Percentiles rank a stretch among this genome's conserved stretches.
Evolutionary conservation across 2,797 vertebrate species (phyloP).

Genomic region (Cynodonichthys magdalenae): DNA sequence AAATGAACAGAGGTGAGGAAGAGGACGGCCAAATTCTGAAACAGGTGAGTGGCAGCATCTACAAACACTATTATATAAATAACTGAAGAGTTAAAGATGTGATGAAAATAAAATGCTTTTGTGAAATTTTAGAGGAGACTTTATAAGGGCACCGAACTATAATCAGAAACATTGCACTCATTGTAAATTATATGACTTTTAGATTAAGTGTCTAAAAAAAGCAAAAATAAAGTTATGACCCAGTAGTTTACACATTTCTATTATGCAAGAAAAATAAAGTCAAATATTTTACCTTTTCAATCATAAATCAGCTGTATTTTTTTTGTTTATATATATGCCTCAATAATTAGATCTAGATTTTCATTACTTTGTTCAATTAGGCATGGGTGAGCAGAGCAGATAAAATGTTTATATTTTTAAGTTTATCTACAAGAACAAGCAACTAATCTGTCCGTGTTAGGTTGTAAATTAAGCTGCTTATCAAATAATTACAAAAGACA

Average conservation of each 20-base stretch:
- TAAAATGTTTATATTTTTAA: slow-evolving; percentile 27
- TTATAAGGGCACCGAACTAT: too few species aligned
- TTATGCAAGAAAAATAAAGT: too few species aligned
- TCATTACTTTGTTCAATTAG: slow-evolving; percentile 20
- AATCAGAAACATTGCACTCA: neutral
- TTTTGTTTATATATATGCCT: slow-evolving; percentile 3
- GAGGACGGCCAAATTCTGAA: too few species aligned
- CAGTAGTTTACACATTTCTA: too few species aligned
- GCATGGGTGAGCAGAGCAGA: slow-evolving; percentile 39
- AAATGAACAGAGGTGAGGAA: too few species aligned
- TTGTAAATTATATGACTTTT: neutral
- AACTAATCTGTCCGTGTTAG: neutral
- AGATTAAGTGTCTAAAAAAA: too few species aligned
- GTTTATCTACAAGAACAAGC: slow-evolving; percentile 7
- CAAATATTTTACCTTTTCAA: neutral
- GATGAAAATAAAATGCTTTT: too few species aligned
- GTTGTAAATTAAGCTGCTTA: slow-evolving; percentile 56
- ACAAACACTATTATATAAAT: too few species aligned
- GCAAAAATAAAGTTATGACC: too few species aligned
- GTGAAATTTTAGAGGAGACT: too few species aligned
- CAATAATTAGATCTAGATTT: slow-evolving; percentile 1
- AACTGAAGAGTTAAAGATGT: too few species aligned
- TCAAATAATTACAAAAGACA: slow-evolving; percentile 33
- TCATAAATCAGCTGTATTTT: neutral
- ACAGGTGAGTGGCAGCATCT: too few species aligned